phyloP scores from a whole-genome alignment of 2,888 invertebrate species.

The Venustoraphidia nigricollis region DNA sequence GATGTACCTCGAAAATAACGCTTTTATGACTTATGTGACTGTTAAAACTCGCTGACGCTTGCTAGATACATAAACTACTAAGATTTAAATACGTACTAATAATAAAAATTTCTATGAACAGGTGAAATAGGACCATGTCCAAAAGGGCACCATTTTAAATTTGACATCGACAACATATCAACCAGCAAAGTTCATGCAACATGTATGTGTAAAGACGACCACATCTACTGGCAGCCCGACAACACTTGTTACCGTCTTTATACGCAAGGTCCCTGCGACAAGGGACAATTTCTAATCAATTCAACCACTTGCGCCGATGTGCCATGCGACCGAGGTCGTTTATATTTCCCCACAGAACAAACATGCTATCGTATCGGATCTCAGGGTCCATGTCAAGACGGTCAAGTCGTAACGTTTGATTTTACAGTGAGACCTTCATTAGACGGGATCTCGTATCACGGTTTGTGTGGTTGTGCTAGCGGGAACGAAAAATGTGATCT shows the following conservation, averaged over 20 bases:
- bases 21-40: no score
- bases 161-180: conserved; percentile 26
- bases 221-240: conserved; percentile 40
- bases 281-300: conserved; percentile 51
- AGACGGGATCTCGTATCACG: conserved; percentile 70
- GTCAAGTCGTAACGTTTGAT: conserved; percentile 67
- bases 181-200: conserved; percentile 31
- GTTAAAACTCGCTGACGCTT: no score
- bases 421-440: conserved; percentile 60
- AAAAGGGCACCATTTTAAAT: conserved; percentile 53
- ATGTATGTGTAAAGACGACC: conserved; percentile 55
- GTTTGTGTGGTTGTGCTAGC: conserved; percentile 54
- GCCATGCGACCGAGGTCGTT: conserved; percentile 57
- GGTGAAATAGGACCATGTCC: conserved; percentile 62
- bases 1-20: not conserved
- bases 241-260: conserved; percentile 62
- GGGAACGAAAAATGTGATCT: conserved; percentile 13
- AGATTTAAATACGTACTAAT: no score
- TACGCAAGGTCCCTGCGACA: conserved; percentile 62
- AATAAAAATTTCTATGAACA: conserved; percentile 19
- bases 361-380: conserved; percentile 67
- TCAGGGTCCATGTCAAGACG: conserved; percentile 55
- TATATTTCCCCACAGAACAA: conserved; percentile 58
- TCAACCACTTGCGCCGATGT: conserved; percentile 50
- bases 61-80: no score